phyloP scores from a whole-genome alignment of 2,888 invertebrate genomes.

The Andricus quercusramuli region DNA sequence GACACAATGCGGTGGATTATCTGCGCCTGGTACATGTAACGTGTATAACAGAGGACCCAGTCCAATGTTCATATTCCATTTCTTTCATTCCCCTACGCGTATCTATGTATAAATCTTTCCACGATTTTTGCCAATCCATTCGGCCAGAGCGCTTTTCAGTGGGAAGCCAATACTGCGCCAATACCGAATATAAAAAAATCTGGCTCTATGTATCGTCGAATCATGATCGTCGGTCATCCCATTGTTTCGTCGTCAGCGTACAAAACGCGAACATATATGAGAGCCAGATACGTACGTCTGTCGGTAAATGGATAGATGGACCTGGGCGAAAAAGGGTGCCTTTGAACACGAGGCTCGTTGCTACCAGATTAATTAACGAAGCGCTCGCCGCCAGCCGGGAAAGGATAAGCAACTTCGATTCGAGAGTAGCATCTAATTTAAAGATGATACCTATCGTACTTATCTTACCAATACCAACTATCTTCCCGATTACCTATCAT shows the following conservation, averaged over 20 bases:
- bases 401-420: constrained; percentile 51
- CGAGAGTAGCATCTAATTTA: constrained; percentile 49
- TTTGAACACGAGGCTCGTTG: constrained; percentile 62
- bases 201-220: constrained; percentile 27
- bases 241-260: constrained; percentile 45
- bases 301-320: constrained; percentile 72
- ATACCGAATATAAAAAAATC: constrained; percentile 40
- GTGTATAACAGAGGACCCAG: constrained; percentile 6
- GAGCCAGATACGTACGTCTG: constrained; percentile 41
- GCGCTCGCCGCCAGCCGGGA: constrained; percentile 66
- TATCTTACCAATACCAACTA: neutral
- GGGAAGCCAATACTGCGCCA: constrained; percentile 39
- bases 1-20: neutral
- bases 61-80: constrained; percentile 37
- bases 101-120: constrained; percentile 38
- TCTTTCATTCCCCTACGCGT: constrained; percentile 21
- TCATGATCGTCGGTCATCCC: constrained; percentile 37
- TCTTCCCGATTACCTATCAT: neutral
- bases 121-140: constrained; percentile 36
- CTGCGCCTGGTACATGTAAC: constrained; percentile 6
- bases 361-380: constrained; percentile 77
- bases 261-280: constrained; percentile 45
- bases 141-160: constrained; percentile 39
- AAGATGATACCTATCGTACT: constrained; percentile 23
- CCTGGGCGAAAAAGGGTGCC: constrained; percentile 70